These are phyloP conservation scores for Hippocampus barbouri DNA, from an alignment of 2,113 vertebrate genomes.

Conservation along the genomic window DNA sequence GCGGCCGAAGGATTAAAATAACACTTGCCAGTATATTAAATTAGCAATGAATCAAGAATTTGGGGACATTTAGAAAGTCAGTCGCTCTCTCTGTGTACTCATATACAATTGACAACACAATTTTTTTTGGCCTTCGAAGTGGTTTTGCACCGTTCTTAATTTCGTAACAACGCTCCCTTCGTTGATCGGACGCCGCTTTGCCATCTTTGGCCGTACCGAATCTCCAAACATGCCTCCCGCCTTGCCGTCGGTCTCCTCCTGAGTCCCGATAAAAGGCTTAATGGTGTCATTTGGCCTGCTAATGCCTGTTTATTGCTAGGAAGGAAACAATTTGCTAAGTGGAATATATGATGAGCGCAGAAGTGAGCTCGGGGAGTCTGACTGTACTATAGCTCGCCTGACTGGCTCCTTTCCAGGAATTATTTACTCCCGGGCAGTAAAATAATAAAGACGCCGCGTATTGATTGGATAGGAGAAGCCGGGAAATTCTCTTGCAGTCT, in stretches of 20 bases:
- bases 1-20: conserved; percentile 23
- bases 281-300: conserved; percentile 27
- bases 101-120: no score
- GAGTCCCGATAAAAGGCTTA: conserved; percentile 20
- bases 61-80: not conserved
- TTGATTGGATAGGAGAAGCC: conserved; percentile 25
- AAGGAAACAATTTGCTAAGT: conserved; percentile 45
- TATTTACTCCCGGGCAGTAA: conserved; percentile 49
- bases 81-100: no score
- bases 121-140: not conserved
- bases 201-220: conserved; percentile 42
- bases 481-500: conserved; percentile 13
- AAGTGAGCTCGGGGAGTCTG: conserved; percentile 29
- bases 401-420: conserved; percentile 36
- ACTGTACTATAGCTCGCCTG: conserved; percentile 6
- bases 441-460: conserved; percentile 17
- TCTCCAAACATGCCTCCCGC: not conserved
- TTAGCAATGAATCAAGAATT: not conserved
- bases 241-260: conserved; percentile 13
- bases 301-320: conserved; percentile 40
- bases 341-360: conserved; percentile 30
- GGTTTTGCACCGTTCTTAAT: not conserved
- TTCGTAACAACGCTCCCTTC: not conserved
- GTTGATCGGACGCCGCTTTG: not conserved
- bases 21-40: no score